A percentile compares a stretch with the other conserved stretches of the same genome.
Evolutionary conservation across 2,888 invertebrate species (phyloP).

Genomic region (Drosophila suboccidentalis): DNA sequence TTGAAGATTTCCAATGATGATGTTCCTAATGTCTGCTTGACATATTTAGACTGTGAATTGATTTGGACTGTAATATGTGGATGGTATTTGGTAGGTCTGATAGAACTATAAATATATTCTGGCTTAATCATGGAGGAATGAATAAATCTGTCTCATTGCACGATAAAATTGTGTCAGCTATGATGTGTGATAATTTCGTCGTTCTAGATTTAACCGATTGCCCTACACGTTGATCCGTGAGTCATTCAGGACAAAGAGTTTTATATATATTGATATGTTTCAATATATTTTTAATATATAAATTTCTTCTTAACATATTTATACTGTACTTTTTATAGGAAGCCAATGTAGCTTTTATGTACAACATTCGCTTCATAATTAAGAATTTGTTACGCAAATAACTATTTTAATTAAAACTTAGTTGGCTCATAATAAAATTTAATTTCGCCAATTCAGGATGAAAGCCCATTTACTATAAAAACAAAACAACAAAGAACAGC

Average conservation of each 20-base stretch:
- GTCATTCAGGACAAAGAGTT: too few species aligned
- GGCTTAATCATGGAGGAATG: neutral
- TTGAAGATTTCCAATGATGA: constrained; percentile 12
- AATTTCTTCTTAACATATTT: too few species aligned
- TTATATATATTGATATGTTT: too few species aligned
- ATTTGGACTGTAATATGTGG: neutral
- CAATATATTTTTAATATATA: too few species aligned
- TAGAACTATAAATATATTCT: neutral
- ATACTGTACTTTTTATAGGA: too few species aligned
- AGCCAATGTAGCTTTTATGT: too few species aligned
- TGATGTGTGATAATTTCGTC: too few species aligned
- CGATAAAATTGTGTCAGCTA: too few species aligned
- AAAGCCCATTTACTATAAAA: constrained; percentile 11
- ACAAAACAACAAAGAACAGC: constrained; percentile 1
- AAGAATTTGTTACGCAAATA: neutral
- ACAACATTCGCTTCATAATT: neutral
- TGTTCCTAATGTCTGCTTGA: constrained; percentile 6
- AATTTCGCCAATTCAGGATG: neutral
- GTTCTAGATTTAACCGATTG: too few species aligned
- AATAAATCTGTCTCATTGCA: too few species aligned
- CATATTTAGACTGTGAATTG: constrained; percentile 4
- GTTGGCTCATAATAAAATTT: neutral
- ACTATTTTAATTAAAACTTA: neutral
- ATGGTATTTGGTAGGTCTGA: neutral
- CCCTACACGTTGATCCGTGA: too few species aligned